Evolutionary conservation across 2,797 vertebrate species (phyloP).

Genomic region (Leptodactylus fallax): DNA sequence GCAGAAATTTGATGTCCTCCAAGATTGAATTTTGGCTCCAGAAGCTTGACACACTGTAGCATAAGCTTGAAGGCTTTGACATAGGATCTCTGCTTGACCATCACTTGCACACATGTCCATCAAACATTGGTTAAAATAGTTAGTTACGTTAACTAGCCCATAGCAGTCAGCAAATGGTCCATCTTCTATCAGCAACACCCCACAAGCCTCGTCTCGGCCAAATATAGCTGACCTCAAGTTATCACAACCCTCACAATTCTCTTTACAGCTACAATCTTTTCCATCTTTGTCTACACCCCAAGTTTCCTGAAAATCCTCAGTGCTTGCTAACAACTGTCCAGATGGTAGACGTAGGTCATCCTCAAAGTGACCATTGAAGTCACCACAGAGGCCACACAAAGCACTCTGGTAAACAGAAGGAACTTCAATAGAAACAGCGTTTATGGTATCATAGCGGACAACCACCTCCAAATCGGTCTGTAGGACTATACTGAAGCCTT

Average conservation of each 20-base stretch:
- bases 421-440: slow-evolving; percentile 68
- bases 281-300: slow-evolving; percentile 70
- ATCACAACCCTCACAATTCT: slow-evolving; percentile 48
- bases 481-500: slow-evolving; percentile 56
- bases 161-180: slow-evolving; percentile 51
- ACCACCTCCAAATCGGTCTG: slow-evolving; percentile 50
- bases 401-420: slow-evolving; percentile 71
- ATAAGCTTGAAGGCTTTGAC: slow-evolving; percentile 49
- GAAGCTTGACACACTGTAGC: slow-evolving; percentile 43
- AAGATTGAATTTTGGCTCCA: slow-evolving; percentile 40
- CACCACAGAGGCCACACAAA: slow-evolving; percentile 74
- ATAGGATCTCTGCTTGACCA: slow-evolving; percentile 41
- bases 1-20: slow-evolving; percentile 46
- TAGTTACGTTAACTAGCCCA: slow-evolving; percentile 30
- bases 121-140: slow-evolving; percentile 52
- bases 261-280: slow-evolving; percentile 58
- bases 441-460: slow-evolving; percentile 64
- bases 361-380: slow-evolving; percentile 70
- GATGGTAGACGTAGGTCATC: slow-evolving; percentile 69
- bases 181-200: slow-evolving; percentile 19
- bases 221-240: slow-evolving; percentile 27
- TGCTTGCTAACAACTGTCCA: slow-evolving; percentile 51
- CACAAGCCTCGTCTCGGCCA: slow-evolving; percentile 38
- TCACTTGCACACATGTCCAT: slow-evolving; percentile 45
- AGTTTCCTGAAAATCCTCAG: slow-evolving; percentile 65